Conservation (phyloP, 2,797 vertebrate species). For the Anguilla megastoma region DNA sequence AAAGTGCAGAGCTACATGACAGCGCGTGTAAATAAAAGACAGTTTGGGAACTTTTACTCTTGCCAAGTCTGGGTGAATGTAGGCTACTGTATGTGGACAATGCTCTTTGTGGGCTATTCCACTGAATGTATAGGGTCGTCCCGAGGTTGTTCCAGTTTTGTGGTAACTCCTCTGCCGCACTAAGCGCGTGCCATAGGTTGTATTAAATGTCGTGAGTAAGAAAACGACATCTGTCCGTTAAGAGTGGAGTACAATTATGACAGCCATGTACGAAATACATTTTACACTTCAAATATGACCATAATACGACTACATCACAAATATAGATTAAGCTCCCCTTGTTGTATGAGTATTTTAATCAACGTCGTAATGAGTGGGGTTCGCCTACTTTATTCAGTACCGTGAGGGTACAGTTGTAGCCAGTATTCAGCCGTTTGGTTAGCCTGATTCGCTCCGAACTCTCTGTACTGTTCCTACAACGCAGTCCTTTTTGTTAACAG, state of each 20-base stretch:
- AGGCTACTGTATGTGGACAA: not conserved
- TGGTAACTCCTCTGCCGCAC: not conserved
- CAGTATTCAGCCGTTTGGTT: not conserved
- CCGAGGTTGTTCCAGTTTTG: not conserved
- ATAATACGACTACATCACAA: no score
- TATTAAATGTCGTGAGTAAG: not conserved
- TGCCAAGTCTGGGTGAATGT: not conserved
- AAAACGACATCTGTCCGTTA: no score
- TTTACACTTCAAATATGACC: no score
- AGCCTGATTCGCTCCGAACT: not conserved
- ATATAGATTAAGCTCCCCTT: no score
- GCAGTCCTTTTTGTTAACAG: not conserved
- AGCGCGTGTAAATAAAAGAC: conserved; percentile 15
- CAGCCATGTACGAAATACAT: no score
- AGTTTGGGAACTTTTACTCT: not conserved
- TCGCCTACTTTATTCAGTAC: no score
- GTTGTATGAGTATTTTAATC: not conserved
- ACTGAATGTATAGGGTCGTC: not conserved
- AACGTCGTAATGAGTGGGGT: no score
- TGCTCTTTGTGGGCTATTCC: not conserved
- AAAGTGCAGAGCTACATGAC: not conserved
- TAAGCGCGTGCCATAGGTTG: not conserved
- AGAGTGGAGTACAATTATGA: no score
- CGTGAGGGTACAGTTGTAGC: no score
- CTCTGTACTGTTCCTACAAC: not conserved